Base-by-base conservation (phyloP, 1,140 invertebrate species). In the Scylla paramamosain region DNA sequence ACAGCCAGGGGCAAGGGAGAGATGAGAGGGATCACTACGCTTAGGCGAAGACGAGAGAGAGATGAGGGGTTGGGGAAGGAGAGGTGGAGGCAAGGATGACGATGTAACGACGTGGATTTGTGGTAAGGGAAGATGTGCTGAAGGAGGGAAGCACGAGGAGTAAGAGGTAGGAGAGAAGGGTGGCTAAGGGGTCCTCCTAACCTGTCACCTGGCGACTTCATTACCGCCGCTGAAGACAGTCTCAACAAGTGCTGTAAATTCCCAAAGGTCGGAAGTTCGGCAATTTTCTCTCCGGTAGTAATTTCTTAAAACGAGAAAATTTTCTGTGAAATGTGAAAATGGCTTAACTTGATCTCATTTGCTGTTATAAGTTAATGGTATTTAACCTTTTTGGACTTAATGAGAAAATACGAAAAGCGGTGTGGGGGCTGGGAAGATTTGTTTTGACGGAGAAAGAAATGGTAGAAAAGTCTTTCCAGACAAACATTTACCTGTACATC, bases 341-440 rank as follows among this genome's bases (percentile, higher is more conserved):
- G 59, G 52, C 90, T 77, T 32, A 91, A 91, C 90, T 91, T 91
- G 90, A 31, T 31, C 90, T 91, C 90, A 77, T 91, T 91, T 91
- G 90, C 52, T 91, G n/a, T 32, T 91, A 91, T 91, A 91, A 91
- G 90, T 91, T 91, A 91, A 77, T 77, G 39, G 52, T 77, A 29
- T 77, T 77, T 91, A 91, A 77, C 90, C 59, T 77, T 91, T 91
- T 67, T 31, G 52, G 59, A 91, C 12, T 31, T 91, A 91, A 91
- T 91, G 90, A 46, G 31, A 20, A 77, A 77, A 77, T 77, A n/a
- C 0, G 8, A n/a, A 77, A 25, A 8, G 25, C 4, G 67, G 25
- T 77, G 10, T 0, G 6, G 25, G 67, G 7, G 67, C 2, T n/a
- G 1, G 67, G n/a, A 77, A n/a, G 67, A 77, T 2, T 12, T 77